phyloP scores from a whole-genome alignment of 2,797 vertebrate species.

The Parauchenoglanis ngamensis region DNA sequence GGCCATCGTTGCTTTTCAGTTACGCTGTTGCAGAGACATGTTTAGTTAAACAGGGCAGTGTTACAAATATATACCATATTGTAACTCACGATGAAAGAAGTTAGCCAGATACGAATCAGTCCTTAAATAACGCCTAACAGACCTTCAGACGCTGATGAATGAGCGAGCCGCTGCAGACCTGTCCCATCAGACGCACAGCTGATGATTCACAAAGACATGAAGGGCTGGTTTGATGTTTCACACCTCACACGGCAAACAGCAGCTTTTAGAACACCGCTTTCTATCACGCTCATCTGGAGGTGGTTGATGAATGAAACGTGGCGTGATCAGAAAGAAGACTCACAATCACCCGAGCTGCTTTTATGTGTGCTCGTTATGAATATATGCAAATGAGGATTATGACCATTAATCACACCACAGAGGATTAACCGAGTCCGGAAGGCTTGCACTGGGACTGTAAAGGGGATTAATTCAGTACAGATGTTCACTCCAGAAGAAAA shows the following conservation, averaged over 20 bases:
- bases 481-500: not conserved
- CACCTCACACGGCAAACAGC: not conserved
- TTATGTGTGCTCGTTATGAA: conserved; percentile 9
- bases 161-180: not conserved
- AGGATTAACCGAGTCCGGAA: not conserved
- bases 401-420: not conserved
- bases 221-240: conserved; percentile 40
- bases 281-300: not conserved
- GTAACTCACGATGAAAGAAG: not conserved
- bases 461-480: not conserved
- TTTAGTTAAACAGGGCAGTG: not conserved
- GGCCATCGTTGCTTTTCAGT: not conserved
- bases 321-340: conserved; percentile 1
- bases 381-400: not conserved
- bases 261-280: conserved; percentile 12
- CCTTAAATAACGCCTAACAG: not conserved
- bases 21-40: not conserved
- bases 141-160: not conserved
- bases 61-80: not conserved
- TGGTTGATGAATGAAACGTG: conserved; percentile 6
- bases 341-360: not conserved
- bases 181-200: not conserved
- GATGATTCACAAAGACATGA: conserved; percentile 28
- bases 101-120: not conserved
- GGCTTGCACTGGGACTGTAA: not conserved